These are phyloP conservation scores for Eristalis intricaria DNA, from an alignment of 2,888 invertebrate species.

Conservation along the genomic window DNA sequence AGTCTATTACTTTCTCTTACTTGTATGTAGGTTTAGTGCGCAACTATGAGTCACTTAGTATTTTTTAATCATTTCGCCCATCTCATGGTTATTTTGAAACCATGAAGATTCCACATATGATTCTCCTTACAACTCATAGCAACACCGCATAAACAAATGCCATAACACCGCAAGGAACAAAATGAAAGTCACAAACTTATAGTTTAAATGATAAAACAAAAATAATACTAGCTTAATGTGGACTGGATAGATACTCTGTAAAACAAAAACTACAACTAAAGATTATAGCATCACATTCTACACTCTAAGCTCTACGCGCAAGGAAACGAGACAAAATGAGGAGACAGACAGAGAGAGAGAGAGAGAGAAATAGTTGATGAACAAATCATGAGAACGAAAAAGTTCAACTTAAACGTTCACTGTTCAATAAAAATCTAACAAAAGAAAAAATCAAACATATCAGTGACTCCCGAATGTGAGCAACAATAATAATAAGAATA, in stretches of 20 bases:
- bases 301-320: not conserved
- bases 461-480: constrained; percentile 38
- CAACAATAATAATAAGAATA: constrained; percentile 44
- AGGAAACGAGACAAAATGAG: not conserved
- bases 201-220: too few species aligned
- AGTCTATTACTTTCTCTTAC: too few species aligned
- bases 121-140: too few species aligned
- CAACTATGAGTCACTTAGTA: too few species aligned
- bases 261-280: not conserved
- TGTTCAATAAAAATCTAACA: constrained; percentile 73
- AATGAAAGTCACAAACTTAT: not conserved
- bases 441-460: not conserved
- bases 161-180: not conserved
- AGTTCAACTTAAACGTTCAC: constrained; percentile 59
- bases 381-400: not conserved
- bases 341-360: not conserved
- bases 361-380: not conserved
- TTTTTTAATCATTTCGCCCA: too few species aligned
- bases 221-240: not conserved
- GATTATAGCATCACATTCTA: not conserved
- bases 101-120: too few species aligned
- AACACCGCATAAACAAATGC: not conserved
- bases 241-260: not conserved
- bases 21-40: too few species aligned
- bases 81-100: too few species aligned